Conservation (phyloP, 2,797 vertebrate species). For the Malurus leucopterus region DNA sequence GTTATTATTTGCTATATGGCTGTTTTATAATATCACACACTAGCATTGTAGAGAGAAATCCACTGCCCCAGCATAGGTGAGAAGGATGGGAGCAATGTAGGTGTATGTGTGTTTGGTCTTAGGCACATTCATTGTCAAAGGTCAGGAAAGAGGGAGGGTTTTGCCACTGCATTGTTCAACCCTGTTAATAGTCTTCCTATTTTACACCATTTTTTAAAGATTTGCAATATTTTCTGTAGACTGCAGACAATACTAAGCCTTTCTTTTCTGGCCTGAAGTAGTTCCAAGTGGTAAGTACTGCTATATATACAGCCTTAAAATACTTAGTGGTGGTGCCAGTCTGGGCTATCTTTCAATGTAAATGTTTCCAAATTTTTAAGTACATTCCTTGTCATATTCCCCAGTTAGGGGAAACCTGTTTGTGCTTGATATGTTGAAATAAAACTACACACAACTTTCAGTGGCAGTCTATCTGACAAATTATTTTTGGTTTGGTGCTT, state of each 20-base stretch:
- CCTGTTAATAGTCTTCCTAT: constrained; percentile 71
- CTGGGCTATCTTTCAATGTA: constrained; percentile 68
- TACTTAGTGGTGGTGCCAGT: constrained; percentile 69
- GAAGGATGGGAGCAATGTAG: background rate
- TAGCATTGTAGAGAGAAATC: constrained; percentile 48
- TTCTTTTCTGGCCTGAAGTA: constrained; percentile 72
- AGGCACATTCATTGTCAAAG: constrained; percentile 46
- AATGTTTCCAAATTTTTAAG: constrained; percentile 68
- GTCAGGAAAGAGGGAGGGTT: constrained; percentile 56
- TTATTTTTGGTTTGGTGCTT: background rate
- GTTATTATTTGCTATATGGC: constrained; percentile 42
- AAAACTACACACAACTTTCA: constrained; percentile 66
- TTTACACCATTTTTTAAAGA: constrained; percentile 70
- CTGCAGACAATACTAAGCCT: constrained; percentile 62
- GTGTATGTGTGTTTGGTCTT: constrained; percentile 7
- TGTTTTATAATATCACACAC: constrained; percentile 40
- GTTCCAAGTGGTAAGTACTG: constrained; percentile 70
- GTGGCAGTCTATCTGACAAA: background rate
- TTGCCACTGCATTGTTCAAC: constrained; percentile 64
- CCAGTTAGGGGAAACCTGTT: constrained; percentile 58
- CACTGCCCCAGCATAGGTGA: constrained; percentile 18
- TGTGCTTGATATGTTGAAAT: constrained; percentile 70
- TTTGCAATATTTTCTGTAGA: constrained; percentile 72
- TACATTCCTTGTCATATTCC: constrained; percentile 62
- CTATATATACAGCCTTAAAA: constrained; percentile 72